Percentiles rank a stretch among this genome's conserved stretches.
Evolutionary conservation across 2,888 invertebrate species (phyloP).

Genomic region (Drosophila pullipes): DNA sequence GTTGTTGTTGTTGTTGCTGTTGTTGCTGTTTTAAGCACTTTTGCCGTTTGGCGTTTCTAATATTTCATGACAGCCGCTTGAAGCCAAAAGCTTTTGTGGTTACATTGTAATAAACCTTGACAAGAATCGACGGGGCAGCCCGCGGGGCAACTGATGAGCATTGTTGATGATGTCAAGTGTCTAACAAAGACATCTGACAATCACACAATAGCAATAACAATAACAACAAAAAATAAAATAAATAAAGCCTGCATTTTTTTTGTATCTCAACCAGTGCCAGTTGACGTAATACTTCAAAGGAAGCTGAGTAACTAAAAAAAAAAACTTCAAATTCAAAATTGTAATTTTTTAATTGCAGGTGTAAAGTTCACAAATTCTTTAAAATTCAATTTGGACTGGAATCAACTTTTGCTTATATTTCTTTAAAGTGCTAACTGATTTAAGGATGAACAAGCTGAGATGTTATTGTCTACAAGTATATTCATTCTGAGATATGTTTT

Average conservation of each 20-base stretch:
- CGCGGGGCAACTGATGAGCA: constrained; percentile 52
- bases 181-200: constrained; percentile 50
- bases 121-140: constrained; percentile 46
- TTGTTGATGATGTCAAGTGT: constrained; percentile 77
- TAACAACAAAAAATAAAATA: background rate
- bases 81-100: constrained; percentile 74
- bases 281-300: constrained; percentile 34
- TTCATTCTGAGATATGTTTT: background rate
- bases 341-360: background rate
- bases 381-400: background rate
- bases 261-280: background rate
- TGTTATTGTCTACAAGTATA: background rate
- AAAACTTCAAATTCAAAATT: background rate
- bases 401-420: background rate
- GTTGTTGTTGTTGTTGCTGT: constrained; percentile 39
- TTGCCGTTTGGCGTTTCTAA: constrained; percentile 72
- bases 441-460: background rate
- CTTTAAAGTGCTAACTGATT: background rate
- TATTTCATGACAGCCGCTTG: constrained; percentile 78
- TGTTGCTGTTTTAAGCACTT: constrained; percentile 60
- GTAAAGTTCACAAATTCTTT: background rate
- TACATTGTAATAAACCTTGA: constrained; percentile 82
- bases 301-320: background rate
- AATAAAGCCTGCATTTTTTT: background rate
- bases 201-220: background rate